Evolutionary conservation across 2,888 invertebrate genomes (phyloP), one percentile per base, ranked within the genome.

Genomic region (Apotomis turbidana): DNA sequence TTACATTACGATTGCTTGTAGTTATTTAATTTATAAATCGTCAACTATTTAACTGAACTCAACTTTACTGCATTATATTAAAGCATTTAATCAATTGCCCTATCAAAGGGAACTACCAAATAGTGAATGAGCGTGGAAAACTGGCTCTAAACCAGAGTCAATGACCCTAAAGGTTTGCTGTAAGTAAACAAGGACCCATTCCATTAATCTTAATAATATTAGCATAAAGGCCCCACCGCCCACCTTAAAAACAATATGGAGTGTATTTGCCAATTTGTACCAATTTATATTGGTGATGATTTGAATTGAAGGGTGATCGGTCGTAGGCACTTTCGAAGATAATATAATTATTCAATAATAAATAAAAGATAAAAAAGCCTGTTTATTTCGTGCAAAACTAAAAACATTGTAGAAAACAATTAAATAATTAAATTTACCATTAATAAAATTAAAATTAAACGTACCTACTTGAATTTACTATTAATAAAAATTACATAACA

Each of bases 221-320:
- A 69, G 44, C 69, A 64, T 64, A 71, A 71, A 71, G 71, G 70
- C 64, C 70, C 66, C 66, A 58, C 52, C 66, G 66, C 38, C 71
- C 66, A 60, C 63, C 63, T 70, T 61, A 27, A 46, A 55, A 54
- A 46, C 60, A 71, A 49, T n/a, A 49, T 15, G 4, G 8, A 36
- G 9, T 4, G 38, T 60, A 46, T 67, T 46, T 46, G 9, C 38
- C 55, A 55, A 71, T 57, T 71, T 51, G 15, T 10, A 36, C 12
- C 59, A 54, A 54, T 52, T 41, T 63, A 15, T 52, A 51, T 9
- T 60, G 51, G 38, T n/a, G n/a, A 38, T 27, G 5, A 5, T 52
- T 64, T 54, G 63, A 52, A 52, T 62, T 63, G 27, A 12, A 58
- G 58, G 58, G 38, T 49, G 49, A 12, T 49, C 27, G 49, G 49